These are phyloP conservation scores for Eufriesea mexicana DNA, from an alignment of 1,140 invertebrate species.

Conservation along the genomic window DNA sequence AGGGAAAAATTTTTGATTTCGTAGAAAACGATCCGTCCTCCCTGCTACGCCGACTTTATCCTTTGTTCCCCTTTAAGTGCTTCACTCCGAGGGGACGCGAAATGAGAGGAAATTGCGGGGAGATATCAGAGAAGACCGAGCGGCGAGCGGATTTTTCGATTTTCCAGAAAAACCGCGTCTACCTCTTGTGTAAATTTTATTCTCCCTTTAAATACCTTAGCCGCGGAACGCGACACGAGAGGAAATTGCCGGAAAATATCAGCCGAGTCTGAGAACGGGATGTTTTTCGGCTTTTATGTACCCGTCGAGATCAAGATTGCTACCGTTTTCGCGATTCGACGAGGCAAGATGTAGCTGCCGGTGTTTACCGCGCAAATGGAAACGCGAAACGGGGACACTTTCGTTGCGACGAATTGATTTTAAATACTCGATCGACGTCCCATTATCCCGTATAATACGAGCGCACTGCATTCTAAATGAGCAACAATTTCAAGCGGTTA, in stretches of 20 bases:
- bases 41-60: not conserved
- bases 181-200: conserved; percentile 8
- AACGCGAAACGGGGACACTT: not conserved
- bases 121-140: not conserved
- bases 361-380: not conserved
- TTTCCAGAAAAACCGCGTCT: not conserved
- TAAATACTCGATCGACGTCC: not conserved
- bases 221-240: not conserved
- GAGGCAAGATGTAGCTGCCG: not conserved
- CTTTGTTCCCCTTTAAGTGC: conserved; percentile 13
- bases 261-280: too few relatives aligned
- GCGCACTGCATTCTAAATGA: not conserved
- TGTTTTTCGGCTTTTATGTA: not conserved
- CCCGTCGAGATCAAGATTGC: not conserved
- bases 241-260: conserved; percentile 25
- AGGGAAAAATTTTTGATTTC: conserved; percentile 13
- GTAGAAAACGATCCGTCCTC: not conserved
- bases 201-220: not conserved
- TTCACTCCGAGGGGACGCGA: not conserved
- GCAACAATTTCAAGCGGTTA: conserved; percentile 4
- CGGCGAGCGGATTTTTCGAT: not conserved
- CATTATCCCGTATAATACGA: not conserved
- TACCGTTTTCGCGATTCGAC: not conserved
- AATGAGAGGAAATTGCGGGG: conserved; percentile 14
- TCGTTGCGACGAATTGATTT: not conserved